phyloP scores from a whole-genome alignment of 2,797 vertebrate species.

The Oreochromis mossambicus region DNA sequence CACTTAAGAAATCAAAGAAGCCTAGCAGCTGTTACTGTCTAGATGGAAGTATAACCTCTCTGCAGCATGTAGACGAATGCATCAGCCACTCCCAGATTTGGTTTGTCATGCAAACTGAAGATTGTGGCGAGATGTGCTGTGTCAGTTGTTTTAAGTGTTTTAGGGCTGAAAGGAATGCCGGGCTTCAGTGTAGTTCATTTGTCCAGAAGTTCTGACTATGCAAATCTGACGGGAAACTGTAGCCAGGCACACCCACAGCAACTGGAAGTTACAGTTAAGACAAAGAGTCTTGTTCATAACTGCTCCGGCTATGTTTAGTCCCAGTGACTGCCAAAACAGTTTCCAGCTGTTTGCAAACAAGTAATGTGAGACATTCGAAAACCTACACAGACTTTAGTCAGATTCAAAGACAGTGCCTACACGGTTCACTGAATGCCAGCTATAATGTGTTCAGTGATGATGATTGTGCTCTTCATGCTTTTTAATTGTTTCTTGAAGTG shows the following conservation, averaged over 20 bases:
- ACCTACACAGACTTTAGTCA: background rate
- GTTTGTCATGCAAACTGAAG: background rate
- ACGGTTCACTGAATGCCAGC: background rate
- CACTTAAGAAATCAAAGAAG: no score
- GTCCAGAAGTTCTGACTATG: background rate
- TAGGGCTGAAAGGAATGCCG: background rate
- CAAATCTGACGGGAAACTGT: background rate
- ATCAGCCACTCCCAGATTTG: background rate
- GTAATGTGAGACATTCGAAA: background rate
- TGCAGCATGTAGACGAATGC: background rate
- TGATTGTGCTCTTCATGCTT: background rate
- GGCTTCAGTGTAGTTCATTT: background rate
- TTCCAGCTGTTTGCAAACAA: background rate
- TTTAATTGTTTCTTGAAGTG: background rate
- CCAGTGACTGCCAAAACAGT: background rate
- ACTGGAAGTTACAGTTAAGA: background rate
- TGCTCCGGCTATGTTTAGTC: background rate
- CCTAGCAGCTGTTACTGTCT: background rate
- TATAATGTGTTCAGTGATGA: background rate
- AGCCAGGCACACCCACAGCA: background rate
- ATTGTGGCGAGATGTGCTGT: background rate
- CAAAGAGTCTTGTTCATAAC: background rate
- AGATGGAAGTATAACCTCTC: background rate
- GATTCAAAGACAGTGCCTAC: background rate
- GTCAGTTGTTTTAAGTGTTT: background rate